Evolutionary conservation across 2,113 vertebrate species (phyloP).

Genomic region (Gallinago jamesoni): DNA sequence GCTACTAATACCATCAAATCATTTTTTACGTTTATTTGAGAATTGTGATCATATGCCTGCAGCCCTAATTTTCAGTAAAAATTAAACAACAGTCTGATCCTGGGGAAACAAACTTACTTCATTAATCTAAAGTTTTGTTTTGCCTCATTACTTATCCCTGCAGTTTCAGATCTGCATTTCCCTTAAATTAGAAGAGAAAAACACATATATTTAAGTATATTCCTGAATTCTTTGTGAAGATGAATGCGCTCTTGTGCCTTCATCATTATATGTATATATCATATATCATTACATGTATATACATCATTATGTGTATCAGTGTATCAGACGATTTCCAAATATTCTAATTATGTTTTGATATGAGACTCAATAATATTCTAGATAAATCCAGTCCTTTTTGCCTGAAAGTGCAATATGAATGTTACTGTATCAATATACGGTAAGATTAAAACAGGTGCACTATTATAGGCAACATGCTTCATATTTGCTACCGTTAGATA

Average conservation of each 20-base stretch:
- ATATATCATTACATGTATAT: background rate
- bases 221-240: background rate
- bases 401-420: background rate
- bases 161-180: background rate
- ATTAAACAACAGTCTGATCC: background rate
- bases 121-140: slow-evolving; percentile 24
- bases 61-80: slow-evolving; percentile 13
- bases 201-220: background rate
- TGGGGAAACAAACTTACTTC: background rate
- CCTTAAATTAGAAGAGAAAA: slow-evolving; percentile 8
- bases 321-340: background rate
- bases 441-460: background rate
- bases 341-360: background rate
- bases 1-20: background rate
- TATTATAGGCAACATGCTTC: accelerated
- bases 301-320: background rate
- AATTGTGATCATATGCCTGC: background rate
- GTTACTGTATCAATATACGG: background rate
- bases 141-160: background rate
- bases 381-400: background rate
- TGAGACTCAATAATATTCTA: background rate
- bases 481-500: background rate
- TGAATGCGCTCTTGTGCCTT: background rate
- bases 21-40: background rate
- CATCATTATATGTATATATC: background rate